Evolutionary conservation across 92 coral and sea anemone species (phyloP).

Genomic region (Epizoanthus ramosus): DNA sequence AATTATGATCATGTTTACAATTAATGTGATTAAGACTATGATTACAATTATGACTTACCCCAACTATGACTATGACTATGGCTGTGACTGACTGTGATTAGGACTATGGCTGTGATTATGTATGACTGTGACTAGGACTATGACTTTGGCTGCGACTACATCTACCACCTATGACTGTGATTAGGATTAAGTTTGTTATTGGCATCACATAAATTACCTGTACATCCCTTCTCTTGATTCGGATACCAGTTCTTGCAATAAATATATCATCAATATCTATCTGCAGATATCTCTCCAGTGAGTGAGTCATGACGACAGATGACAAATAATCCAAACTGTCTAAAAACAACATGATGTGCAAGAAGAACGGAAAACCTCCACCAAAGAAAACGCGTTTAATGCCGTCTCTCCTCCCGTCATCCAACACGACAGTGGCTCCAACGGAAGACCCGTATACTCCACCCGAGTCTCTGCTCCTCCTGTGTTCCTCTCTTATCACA

Average conservation of each 20-base stretch:
- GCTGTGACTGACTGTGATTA: too few species aligned
- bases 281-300: conserved; percentile 81
- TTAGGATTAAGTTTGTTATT: too few species aligned
- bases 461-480: conserved; percentile 27
- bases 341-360: conserved; percentile 84
- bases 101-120: too few species aligned
- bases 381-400: conserved; percentile 87
- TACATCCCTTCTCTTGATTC: conserved; percentile 85
- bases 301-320: conserved; percentile 64
- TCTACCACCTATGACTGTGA: background rate
- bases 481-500: conserved; percentile 53
- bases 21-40: too few species aligned
- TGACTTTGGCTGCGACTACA: too few species aligned
- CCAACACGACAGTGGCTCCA: conserved; percentile 79
- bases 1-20: too few species aligned
- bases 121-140: too few species aligned
- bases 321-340: conserved; percentile 86
- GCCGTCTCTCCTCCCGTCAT: conserved; percentile 79
- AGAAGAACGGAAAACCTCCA: conserved; percentile 90
- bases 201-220: conserved; percentile 45
- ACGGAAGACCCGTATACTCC: conserved; percentile 38
- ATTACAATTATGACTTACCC: too few species aligned
- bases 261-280: conserved; percentile 95
- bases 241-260: conserved; percentile 81
- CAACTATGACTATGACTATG: too few species aligned